These are phyloP conservation scores for Pogonocherus hispidulus DNA, from an alignment of 2,888 invertebrate genomes.

Conservation along the genomic window DNA sequence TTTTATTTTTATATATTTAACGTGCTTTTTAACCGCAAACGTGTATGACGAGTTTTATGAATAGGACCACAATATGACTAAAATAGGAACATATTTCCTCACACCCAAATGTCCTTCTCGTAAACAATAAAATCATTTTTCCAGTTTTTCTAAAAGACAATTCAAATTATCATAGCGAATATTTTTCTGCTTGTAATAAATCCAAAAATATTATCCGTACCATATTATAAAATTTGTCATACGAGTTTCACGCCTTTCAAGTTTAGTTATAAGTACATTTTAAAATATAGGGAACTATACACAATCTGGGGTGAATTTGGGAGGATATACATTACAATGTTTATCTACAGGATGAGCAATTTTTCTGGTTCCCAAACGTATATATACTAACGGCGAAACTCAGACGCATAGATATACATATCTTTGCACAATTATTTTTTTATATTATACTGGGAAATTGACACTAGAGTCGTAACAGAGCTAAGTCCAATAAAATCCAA, in stretches of 20 bases:
- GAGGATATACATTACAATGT: conserved; percentile 46
- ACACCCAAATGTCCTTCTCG: too few relatives aligned
- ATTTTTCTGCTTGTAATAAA: too few relatives aligned
- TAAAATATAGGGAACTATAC: conserved; percentile 12
- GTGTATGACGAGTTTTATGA: neutral
- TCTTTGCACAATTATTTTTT: conserved; percentile 56
- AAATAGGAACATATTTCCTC: too few relatives aligned
- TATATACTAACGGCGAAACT: conserved; percentile 65
- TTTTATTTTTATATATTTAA: too few relatives aligned
- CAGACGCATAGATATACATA: conserved; percentile 51
- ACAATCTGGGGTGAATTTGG: conserved; percentile 23
- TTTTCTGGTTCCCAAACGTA: conserved; percentile 67
- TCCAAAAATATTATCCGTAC: too few relatives aligned
- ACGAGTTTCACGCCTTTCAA: neutral
- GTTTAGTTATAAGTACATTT: conserved; percentile 9
- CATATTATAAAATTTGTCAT: conserved; percentile 15
- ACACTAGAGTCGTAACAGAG: conserved; percentile 62
- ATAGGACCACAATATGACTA: too few relatives aligned
- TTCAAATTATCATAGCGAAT: too few relatives aligned
- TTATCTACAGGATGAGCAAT: conserved; percentile 66
- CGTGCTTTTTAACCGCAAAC: neutral
- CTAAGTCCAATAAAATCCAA: conserved; percentile 66
- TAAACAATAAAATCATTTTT: too few relatives aligned
- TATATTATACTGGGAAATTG: conserved; percentile 57
- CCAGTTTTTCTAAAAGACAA: too few relatives aligned